Evolutionary conservation across 2,113 vertebrate species (phyloP), one percentile per base, ranked within the genome.

Genomic region (Caranx ignobilis): DNA sequence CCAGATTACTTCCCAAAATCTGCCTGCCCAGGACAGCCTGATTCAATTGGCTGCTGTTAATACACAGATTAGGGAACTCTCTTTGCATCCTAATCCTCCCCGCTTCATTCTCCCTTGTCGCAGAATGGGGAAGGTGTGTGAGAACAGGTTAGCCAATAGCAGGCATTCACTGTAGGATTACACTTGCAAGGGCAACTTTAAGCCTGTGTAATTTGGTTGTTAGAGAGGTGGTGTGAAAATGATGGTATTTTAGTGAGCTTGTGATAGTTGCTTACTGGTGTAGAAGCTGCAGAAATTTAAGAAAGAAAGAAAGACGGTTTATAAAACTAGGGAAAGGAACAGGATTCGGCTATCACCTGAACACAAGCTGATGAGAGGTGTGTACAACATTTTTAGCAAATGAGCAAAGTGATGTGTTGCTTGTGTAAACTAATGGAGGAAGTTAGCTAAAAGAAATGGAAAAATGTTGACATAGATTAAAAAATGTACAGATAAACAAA

Each of bases 21-120:
- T 87, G 79, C 69, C 83, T 84, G 66, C 45, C 54, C 6, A 11
- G 54, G 83, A 86, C 39, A 65, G 70, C n/a, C 79, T 74, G 68
- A 89, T 92, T 93, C 86, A 93, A 85, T 76, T 87, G 89, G 77
- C 43, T 90, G 76, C 81, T 86, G 84, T 83, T 90, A 93, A 91
- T 90, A 84, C 82, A 81, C 56, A 90, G 88, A 94, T 94, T 94
- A 94, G 77, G 63, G 63, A 86, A 81, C 67, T 91, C 82, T 86
- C 73, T 81, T 77, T 83, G 75, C 81, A 52, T 83, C 78, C 81
- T 91, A 91, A 92, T 91, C 89, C 88, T 87, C 48, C 48, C 19
- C 6, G 75, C 76, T 88, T 90, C 75, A 18, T 82, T 87, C 81
- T 72, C 62, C 73, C 68, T 86, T 39, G 75, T 54, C 32, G 31